A percentile compares a stretch with the other conserved stretches of the same genome.
phyloP scores from a whole-genome alignment of 2,888 invertebrate genomes.

The Synanthedon andrenaeformis region DNA sequence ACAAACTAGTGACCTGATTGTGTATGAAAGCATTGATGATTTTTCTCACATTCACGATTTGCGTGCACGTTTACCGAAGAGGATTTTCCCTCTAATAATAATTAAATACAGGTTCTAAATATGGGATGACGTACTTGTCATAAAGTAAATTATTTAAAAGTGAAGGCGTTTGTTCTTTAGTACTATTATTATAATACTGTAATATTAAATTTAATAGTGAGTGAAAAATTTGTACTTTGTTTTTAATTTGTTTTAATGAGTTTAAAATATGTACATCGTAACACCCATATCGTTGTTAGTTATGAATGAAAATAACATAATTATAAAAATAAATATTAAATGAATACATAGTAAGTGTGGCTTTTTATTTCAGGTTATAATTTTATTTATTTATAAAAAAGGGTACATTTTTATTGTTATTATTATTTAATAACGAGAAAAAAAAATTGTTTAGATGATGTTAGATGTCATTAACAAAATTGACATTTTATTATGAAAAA shows the following conservation, averaged over 20 bases:
- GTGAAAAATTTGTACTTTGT: slow-evolving; percentile 67
- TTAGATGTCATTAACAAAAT: too few relatives aligned
- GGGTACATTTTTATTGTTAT: too few relatives aligned
- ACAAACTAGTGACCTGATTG: slow-evolving; percentile 71
- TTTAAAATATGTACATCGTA: slow-evolving; percentile 62
- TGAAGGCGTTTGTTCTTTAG: slow-evolving; percentile 53
- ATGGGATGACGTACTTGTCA: slow-evolving; percentile 53
- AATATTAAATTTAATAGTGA: slow-evolving; percentile 70
- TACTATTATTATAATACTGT: slow-evolving; percentile 57
- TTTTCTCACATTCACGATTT: slow-evolving; percentile 63
- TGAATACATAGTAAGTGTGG: slow-evolving; percentile 56
- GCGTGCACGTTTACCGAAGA: slow-evolving; percentile 60
- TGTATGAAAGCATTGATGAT: slow-evolving; percentile 59
- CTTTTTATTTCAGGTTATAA: slow-evolving; percentile 33
- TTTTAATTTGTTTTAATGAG: slow-evolving; percentile 68
- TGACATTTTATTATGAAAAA: too few relatives aligned
- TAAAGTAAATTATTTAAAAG: slow-evolving; percentile 59
- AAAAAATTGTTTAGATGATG: too few relatives aligned
- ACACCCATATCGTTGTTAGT: slow-evolving; percentile 72
- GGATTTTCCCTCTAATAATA: slow-evolving; percentile 46
- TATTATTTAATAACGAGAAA: too few relatives aligned
- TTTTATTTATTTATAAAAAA: too few relatives aligned
- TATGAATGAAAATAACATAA: slow-evolving; percentile 71
- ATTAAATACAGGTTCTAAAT: slow-evolving; percentile 37
- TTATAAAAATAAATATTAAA: slow-evolving; percentile 72